Base-by-base conservation (phyloP, 1,140 invertebrate genomes). In the Camponotus floridanus region DNA sequence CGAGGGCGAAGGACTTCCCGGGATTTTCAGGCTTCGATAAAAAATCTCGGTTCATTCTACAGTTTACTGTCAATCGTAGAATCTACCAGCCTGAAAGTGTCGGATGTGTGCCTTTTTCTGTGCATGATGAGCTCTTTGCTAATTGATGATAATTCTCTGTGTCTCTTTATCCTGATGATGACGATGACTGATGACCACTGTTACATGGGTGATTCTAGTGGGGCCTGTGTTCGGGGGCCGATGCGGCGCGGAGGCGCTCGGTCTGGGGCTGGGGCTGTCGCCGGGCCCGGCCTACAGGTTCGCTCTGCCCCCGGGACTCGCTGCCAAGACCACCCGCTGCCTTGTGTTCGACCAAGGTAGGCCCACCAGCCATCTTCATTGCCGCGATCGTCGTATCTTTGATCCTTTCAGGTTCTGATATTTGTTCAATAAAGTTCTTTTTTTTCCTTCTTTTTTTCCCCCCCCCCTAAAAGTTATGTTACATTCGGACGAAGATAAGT, bases 281-380 rank as follows among this genome's bases (percentile, higher is more conserved):
- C 94, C 95, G 92, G 93, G 94, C 94, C 94, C 94, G 91, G 94
- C 94, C 94, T 95, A 95, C 94, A 95, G 95, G 94, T 95, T 95
- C 94, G 94, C 95, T 92, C 94, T 95, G 94, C 94, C 94, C 94
- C 95, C 95, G 94, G 94, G 94, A 93, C 95, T 95, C 93, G 94
- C 94, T 93, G 94, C 94, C 94, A 95, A 95, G 94, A 94, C 93
- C 93, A 94, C 94, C 92, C 94, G 95, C 90, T 94, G 93, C 94
- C 94, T 95, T 95, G 94, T 94, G 91, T 95, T 95, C 94, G 95
- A 95, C 92, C 95, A 95, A 95, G 95, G 95, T 95, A 95, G 95
- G 95, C 89, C 92, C 91, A 91, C 87, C 87, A 93, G 93, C 93
- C 94, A 94, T 94, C 92, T 94, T 94, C 92, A 93, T 93, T 93